A percentile compares a stretch with the other conserved stretches of the same genome.
phyloP scores from a whole-genome alignment of 1,140 invertebrate species.

The Camponotus floridanus region DNA sequence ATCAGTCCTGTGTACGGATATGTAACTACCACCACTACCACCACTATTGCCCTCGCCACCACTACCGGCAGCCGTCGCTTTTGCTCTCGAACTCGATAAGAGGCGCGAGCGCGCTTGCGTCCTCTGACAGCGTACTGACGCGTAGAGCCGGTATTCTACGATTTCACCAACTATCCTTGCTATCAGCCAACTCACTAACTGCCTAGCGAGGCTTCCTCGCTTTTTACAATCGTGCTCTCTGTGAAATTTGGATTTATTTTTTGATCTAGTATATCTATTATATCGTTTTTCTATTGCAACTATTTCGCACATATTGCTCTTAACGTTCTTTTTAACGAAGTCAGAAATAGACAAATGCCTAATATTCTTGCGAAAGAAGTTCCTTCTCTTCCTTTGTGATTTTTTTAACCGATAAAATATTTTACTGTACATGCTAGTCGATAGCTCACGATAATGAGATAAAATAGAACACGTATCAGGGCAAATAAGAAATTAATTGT shows the following conservation, averaged over 20 bases:
- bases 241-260: neutral
- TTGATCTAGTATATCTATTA: neutral
- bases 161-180: constrained; percentile 77
- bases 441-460: neutral
- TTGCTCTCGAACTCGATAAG: constrained; percentile 84
- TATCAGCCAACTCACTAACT: constrained; percentile 61
- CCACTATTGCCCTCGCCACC: constrained; percentile 45
- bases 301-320: neutral
- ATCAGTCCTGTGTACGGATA: constrained; percentile 20
- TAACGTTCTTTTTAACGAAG: neutral
- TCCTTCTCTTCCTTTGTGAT: neutral
- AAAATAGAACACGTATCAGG: neutral
- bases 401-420: neutral
- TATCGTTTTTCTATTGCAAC: neutral
- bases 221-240: constrained; percentile 70
- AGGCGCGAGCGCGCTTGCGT: constrained; percentile 78
- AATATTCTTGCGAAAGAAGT: neutral
- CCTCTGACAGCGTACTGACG: constrained; percentile 71
- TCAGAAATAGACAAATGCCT: neutral
- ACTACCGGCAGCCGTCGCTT: constrained; percentile 75
- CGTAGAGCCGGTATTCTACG: constrained; percentile 73
- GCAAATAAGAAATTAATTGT: constrained; percentile 1
- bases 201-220: constrained; percentile 46
- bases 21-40: constrained; percentile 2
- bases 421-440: neutral